These are phyloP conservation scores for Microcebus murinus DNA, from an alignment of 2,113 vertebrate genomes.

Conservation along the genomic window DNA sequence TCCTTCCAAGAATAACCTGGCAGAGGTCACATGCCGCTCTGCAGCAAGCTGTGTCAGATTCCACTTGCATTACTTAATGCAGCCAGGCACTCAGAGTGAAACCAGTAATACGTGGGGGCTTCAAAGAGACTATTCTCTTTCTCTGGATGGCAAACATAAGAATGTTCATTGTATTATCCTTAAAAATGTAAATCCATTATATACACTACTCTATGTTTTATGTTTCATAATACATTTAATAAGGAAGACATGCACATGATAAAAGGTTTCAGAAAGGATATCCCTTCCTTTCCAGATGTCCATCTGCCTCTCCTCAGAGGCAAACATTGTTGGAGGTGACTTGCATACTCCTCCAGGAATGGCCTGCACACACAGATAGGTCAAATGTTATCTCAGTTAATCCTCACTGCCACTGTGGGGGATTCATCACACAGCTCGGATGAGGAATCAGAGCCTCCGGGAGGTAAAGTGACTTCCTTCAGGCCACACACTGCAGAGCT, in stretches of 20 bases:
- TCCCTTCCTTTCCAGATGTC: neutral
- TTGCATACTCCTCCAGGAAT: neutral
- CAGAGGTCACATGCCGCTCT: neutral
- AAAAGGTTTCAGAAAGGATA: neutral
- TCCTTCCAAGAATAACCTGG: neutral
- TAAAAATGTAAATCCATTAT: neutral
- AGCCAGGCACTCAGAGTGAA: neutral
- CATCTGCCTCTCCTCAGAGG: neutral
- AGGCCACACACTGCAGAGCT: neutral
- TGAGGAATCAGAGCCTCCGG: neutral
- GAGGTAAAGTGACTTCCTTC: constrained; percentile 22
- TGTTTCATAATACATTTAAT: neutral
- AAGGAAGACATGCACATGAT: neutral
- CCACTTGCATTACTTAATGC: neutral
- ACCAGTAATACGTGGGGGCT: neutral
- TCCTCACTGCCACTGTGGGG: neutral
- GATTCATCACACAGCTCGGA: neutral
- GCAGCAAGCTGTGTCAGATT: neutral
- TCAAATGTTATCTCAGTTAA: neutral
- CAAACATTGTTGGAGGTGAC: neutral
- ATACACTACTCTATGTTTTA: neutral
- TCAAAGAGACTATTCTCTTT: neutral
- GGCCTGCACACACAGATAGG: neutral
- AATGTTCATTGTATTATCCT: neutral
- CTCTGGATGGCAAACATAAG: neutral